Percentiles rank a stretch among this genome's conserved stretches.
phyloP scores from a whole-genome alignment of 2,888 invertebrate genomes.

The Pristionchus entomophagus region DNA sequence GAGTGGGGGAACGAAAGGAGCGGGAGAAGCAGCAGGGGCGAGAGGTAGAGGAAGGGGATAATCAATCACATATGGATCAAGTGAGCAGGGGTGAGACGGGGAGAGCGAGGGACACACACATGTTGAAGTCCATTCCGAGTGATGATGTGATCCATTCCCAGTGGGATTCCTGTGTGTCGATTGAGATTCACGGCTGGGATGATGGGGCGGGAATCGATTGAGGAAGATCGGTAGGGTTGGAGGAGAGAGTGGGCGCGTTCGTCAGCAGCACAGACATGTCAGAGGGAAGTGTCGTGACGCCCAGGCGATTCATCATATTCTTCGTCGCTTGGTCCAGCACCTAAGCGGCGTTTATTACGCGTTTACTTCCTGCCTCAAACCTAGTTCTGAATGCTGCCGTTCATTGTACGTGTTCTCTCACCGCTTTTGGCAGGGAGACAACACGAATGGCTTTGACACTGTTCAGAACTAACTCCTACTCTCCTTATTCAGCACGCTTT shows the following conservation, averaged over 20 bases:
- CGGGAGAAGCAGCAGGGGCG: background rate
- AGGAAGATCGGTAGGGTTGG: conserved; percentile 8
- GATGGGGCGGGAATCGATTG: background rate
- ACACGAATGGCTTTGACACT: too few species aligned
- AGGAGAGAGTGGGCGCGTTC: background rate
- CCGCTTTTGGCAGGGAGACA: too few species aligned
- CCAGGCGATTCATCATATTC: background rate
- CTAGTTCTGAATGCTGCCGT: too few species aligned
- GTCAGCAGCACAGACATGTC: conserved; percentile 10
- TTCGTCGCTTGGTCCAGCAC: background rate
- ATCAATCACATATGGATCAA: conserved; percentile 41
- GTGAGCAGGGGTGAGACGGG: too few species aligned
- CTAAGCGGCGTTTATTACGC: background rate
- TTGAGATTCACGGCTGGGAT: background rate
- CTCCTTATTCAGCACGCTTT: too few species aligned
- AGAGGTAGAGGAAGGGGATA: conserved; percentile 9
- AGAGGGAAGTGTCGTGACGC: background rate
- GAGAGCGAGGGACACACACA: conserved; percentile 31
- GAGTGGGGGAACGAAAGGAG: background rate
- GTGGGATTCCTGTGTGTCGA: conserved; percentile 28
- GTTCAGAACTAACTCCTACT: background rate
- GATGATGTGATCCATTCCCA: conserved; percentile 41
- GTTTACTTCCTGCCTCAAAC: background rate
- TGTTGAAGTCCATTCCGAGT: conserved; percentile 44
- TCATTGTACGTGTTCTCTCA: too few species aligned